Percentiles rank a stretch among this genome's conserved stretches.
These are phyloP conservation scores for Macrosteles quadrilineatus DNA, from an alignment of 1,140 invertebrate species.

Conservation along the genomic window DNA sequence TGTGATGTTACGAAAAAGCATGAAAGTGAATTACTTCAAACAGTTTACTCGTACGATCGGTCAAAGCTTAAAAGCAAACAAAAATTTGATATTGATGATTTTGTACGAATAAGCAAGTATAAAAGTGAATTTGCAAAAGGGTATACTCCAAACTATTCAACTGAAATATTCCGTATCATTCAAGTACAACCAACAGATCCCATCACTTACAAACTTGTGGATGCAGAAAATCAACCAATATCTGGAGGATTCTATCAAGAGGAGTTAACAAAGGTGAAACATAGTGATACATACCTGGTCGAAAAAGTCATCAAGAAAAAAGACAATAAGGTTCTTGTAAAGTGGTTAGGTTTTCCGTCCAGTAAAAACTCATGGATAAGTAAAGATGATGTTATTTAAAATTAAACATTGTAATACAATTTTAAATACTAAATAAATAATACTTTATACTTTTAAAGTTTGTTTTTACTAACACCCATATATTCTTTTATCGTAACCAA, in stretches of 20 bases:
- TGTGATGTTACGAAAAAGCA: not conserved
- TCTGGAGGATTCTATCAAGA: slow-evolving; percentile 31
- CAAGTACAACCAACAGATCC: slow-evolving; percentile 25
- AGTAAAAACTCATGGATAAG: slow-evolving; percentile 16
- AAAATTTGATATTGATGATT: slow-evolving; percentile 31
- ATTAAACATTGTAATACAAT: too few relatives aligned
- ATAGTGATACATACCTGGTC: slow-evolving; percentile 45
- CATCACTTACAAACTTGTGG: slow-evolving; percentile 26
- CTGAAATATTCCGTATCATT: not conserved
- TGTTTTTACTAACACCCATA: too few relatives aligned
- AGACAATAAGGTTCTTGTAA: slow-evolving; percentile 30
- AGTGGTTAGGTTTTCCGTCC: slow-evolving; percentile 34
- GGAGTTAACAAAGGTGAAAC: slow-evolving; percentile 34
- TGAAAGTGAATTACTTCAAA: not conserved
- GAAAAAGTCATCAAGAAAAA: slow-evolving; percentile 40
- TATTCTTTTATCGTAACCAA: too few relatives aligned
- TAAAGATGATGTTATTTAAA: not conserved
- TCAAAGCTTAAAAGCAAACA: not conserved
- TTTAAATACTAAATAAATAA: too few relatives aligned
- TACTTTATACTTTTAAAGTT: too few relatives aligned
- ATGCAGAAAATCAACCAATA: slow-evolving; percentile 18
- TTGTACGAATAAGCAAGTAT: slow-evolving; percentile 31
- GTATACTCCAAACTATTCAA: slow-evolving; percentile 33
- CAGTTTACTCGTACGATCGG: too few relatives aligned
- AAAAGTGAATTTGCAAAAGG: slow-evolving; percentile 33